A percentile compares a stretch with the other conserved stretches of the same genome.
These are phyloP conservation scores for Orientallactaga sibirica DNA, from an alignment of 2,797 vertebrate genomes.

Conservation along the genomic window DNA sequence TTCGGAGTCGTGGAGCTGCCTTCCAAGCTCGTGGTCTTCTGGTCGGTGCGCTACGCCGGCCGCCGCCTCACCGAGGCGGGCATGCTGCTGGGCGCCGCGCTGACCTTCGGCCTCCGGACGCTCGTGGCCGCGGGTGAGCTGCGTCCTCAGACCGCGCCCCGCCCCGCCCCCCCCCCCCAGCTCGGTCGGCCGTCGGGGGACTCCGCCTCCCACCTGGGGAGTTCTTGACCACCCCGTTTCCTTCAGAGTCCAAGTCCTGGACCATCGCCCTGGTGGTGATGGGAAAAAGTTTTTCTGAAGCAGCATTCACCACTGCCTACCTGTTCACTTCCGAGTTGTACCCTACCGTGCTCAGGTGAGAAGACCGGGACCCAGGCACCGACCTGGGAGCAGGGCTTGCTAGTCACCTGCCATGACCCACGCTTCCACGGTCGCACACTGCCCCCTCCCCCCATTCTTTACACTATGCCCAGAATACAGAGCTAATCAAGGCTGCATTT, in stretches of 20 bases:
- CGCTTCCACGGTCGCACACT: not conserved
- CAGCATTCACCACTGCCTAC: constrained; percentile 90
- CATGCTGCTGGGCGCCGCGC: constrained; percentile 79
- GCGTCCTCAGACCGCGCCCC: rapidly evolving
- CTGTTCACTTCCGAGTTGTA: constrained; percentile 94
- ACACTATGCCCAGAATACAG: not conserved
- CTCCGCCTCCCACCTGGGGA: no score
- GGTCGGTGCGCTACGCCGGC: constrained; percentile 90
- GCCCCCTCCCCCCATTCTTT: not conserved
- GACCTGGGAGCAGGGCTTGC: no score
- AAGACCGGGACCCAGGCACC: not conserved
- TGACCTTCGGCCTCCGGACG: constrained; percentile 78
- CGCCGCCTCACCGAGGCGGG: constrained; percentile 88
- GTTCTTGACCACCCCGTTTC: not conserved
- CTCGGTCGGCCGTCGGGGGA: not conserved
- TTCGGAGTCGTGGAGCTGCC: constrained; percentile 92
- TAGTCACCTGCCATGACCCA: not conserved
- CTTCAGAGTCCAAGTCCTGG: constrained; percentile 86
- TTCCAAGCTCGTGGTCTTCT: constrained; percentile 90
- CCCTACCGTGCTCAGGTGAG: constrained; percentile 95
- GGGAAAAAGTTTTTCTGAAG: constrained; percentile 93
- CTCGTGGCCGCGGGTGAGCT: constrained; percentile 72
- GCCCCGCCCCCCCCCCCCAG: not conserved
- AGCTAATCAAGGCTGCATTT: not conserved
- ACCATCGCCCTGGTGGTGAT: constrained; percentile 88